Evolutionary conservation across 2,113 vertebrate genomes (phyloP), one percentile per base, ranked within the genome.

Genomic region (Corydoras maculifer): DNA sequence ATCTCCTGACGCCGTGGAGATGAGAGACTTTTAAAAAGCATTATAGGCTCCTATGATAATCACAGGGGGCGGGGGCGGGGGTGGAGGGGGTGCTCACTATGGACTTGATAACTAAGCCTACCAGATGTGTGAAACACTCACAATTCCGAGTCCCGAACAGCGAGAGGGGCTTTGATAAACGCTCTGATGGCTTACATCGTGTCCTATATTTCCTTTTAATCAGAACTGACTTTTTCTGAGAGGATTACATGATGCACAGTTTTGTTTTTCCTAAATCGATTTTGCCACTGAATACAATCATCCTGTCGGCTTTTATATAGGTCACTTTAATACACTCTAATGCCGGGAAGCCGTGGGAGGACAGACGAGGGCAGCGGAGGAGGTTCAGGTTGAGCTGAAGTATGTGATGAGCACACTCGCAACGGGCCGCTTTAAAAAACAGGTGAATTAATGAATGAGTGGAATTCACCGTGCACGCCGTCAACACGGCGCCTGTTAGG

Each of bases 251-350:
- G 58, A 35, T 78, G 43, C 68, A 69, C 65, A 69, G 31, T 54
- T 65, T 69, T 61, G 49, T 64, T 53, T 57, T n/a, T 57, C 62
- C 55, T 70, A 69, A 78, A 72, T 61, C 51, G 31, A 12, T 73
- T 78, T 73, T 31, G 49, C 32, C 54, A 71, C 60, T 63, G 55
- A 72, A 80, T 58, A 71, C 54, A 74, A 74, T 62, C 62, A 63
- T 30, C 57, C 65, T 72, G 74, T 74, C 77, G 68, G 11, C 2
- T 68, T 62, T 51, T 68, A 66, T 75, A 55, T 64, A 69, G 74
- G 74, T 69, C 72, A 78, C 25, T 65, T 69, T 32, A 54, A 18
- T 25, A 25, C 15, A 31, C n/a, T 29, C 18, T 29, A 66, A 29
- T 59, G 15, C 12, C 13, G n/a, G 14, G 13, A 15, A 57, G 13